Evolutionary conservation across 2,888 invertebrate genomes (phyloP), one percentile per base, ranked within the genome.

Genomic region (Dysmachus trigonus): DNA sequence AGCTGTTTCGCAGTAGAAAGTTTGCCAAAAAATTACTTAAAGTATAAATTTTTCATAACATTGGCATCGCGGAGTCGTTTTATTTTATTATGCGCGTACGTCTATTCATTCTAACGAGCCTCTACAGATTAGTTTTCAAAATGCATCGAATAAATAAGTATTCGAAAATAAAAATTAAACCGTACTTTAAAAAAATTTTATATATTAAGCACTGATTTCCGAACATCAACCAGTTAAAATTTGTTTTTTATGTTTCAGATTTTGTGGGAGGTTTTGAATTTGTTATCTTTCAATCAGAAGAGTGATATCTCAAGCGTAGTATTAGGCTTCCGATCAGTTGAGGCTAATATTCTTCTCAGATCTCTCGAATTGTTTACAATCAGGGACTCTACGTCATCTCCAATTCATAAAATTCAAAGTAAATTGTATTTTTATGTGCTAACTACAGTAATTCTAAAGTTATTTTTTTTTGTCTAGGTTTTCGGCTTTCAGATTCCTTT

Each of bases 231-330:
- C 0, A 15, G 10, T 41, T 41, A 10, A 1, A 72, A 22, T 33
- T 22, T 73, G 7, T 0, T 31, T 53, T 76, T 30, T 53, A 0
- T 83, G 5, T 33, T 83, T 5, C 73, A 92, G 91, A 88, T 91
- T 38, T 89, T 92, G 18, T 92, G 92, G 92, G 92, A 92, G 53
- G 89, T 92, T 38, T 88, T 92, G 2, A 92, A 92, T 85, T 90
- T 91, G 88, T 77, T 92, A 41, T 88, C 91, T 10, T 91, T 90
- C 86, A 90, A 91, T 86, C 91, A 92, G 88, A 90, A 90, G 47
- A 90, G 90, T 31, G 90, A 91, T 86, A 88, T 89, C 1, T 86
- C 89, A n/a, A 88, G 87, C 73, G 90, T 91, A 10, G 88, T 91
- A 30, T 90, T 90, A 86, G 90, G 90, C 30, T 91, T 91, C 84